A percentile compares a stretch with the other conserved stretches of the same genome.
phyloP scores from a whole-genome alignment of 2,888 invertebrate genomes.

The Mimumesa dahlbomi region DNA sequence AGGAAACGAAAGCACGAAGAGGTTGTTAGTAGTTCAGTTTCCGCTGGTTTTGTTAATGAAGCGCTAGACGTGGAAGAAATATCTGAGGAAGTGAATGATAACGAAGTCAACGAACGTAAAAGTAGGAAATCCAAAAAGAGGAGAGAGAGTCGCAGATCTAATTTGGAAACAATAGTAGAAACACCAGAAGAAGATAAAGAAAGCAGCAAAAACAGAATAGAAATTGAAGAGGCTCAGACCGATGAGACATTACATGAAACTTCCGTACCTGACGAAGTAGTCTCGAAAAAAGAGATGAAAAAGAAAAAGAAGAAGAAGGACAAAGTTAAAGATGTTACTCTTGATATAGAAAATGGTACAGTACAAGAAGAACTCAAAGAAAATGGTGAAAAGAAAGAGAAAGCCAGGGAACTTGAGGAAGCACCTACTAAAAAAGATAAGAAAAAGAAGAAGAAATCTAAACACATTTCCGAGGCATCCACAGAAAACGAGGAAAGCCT shows the following conservation, averaged over 20 bases:
- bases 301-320: slow-evolving; percentile 50
- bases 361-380: slow-evolving; percentile 5
- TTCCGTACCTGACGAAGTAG: slow-evolving; percentile 20
- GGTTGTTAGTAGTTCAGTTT: slow-evolving; percentile 16
- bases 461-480: background rate
- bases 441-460: slow-evolving; percentile 8
- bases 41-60: slow-evolving; percentile 69
- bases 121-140: slow-evolving; percentile 64
- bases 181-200: slow-evolving; percentile 54
- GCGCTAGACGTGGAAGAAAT: slow-evolving; percentile 67
- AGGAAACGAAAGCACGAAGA: slow-evolving; percentile 55
- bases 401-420: background rate
- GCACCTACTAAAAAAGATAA: too few species aligned
- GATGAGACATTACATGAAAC: too few species aligned
- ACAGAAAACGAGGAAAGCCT: background rate
- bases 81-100: slow-evolving; percentile 69
- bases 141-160: slow-evolving; percentile 59
- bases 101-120: slow-evolving; percentile 70
- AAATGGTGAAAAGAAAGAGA: slow-evolving; percentile 19
- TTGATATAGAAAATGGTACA: slow-evolving; percentile 6
- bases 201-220: slow-evolving; percentile 3
- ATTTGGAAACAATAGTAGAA: slow-evolving; percentile 74
- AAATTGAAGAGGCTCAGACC: too few species aligned
- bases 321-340: slow-evolving; percentile 13
- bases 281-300: slow-evolving; percentile 13